A percentile compares a stretch with the other conserved stretches of the same genome.
These are phyloP conservation scores for Brevimyrus niger DNA, from an alignment of 2,113 vertebrate genomes.

Conservation along the genomic window DNA sequence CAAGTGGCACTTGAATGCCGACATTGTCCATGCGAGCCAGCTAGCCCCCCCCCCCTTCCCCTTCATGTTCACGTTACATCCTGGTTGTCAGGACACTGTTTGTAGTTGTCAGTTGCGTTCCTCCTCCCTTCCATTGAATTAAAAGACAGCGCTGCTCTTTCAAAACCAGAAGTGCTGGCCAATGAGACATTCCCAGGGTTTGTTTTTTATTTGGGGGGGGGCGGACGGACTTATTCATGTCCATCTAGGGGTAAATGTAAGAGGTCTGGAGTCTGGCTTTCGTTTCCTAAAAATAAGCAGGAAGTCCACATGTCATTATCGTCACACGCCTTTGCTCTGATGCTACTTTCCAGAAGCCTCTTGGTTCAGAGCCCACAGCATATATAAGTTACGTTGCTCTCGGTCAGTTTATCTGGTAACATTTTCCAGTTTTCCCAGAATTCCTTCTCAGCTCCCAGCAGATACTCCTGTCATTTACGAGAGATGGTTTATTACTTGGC, in stretches of 20 bases:
- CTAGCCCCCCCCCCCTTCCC: background rate
- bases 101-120: background rate
- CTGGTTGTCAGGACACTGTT: background rate
- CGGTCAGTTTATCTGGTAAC: background rate
- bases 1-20: background rate
- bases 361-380: background rate
- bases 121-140: background rate
- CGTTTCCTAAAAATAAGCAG: background rate
- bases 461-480: background rate
- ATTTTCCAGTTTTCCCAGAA: background rate
- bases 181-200: background rate
- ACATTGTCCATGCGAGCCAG: background rate
- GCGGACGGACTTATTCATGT: too few species aligned
- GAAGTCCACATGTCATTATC: background rate
- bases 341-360: background rate
- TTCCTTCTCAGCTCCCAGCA: background rate
- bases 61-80: background rate
- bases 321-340: background rate
- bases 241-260: background rate
- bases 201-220: background rate
- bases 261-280: background rate
- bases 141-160: background rate
- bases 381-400: background rate
- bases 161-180: background rate
- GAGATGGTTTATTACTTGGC: background rate